phyloP scores from a whole-genome alignment of 1,140 invertebrate species.

The Melanaphis sacchari region DNA sequence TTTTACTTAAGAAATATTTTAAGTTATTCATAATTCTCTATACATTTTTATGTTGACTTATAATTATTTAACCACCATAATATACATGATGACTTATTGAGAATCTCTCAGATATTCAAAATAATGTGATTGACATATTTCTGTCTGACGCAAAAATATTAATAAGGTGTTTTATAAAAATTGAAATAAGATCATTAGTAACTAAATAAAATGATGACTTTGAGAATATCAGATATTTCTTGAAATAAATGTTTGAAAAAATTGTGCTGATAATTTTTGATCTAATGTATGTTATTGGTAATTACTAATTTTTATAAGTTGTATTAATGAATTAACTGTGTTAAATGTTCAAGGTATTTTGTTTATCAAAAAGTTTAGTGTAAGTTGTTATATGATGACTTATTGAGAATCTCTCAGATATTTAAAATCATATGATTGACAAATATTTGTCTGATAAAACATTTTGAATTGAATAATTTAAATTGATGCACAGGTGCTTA shows the following conservation, averaged over 20 bases:
- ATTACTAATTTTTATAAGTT: neutral
- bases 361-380: neutral
- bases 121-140: slow-evolving; percentile 34
- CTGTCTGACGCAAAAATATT: slow-evolving; percentile 20
- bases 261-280: neutral
- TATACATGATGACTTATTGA: slow-evolving; percentile 48
- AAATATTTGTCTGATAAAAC: slow-evolving; percentile 13
- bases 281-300: neutral
- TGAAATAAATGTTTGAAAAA: slow-evolving; percentile 9
- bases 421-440: slow-evolving; percentile 27
- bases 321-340: neutral
- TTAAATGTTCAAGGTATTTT: neutral
- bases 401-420: slow-evolving; percentile 54
- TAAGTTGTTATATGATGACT: slow-evolving; percentile 35
- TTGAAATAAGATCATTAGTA: neutral
- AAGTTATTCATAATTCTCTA: neutral
- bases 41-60: no score
- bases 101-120: slow-evolving; percentile 46
- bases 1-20: neutral
- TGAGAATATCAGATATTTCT: slow-evolving; percentile 28
- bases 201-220: neutral
- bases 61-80: neutral
- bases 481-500: neutral
- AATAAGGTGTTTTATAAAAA: neutral
- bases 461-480: neutral